Evolutionary conservation across 2,113 vertebrate species (phyloP).

Genomic region (Phyllostomus hastatus): DNA sequence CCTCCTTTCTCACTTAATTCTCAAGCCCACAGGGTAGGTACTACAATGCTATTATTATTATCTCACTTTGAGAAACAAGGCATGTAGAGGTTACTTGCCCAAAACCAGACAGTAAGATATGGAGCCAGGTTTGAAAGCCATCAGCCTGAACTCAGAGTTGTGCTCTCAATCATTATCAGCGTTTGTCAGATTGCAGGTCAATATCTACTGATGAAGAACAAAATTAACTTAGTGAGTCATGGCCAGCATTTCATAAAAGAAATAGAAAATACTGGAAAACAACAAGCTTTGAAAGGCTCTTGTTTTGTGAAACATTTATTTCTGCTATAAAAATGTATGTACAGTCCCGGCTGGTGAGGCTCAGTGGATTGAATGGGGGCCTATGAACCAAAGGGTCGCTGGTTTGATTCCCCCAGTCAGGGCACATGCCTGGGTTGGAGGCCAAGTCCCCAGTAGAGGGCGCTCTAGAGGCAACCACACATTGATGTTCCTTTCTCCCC

Average conservation of each 20-base stretch:
- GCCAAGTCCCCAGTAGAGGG: no score
- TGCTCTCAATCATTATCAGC: background rate
- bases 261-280: background rate
- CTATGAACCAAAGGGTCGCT: no score
- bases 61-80: background rate
- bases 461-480: no score
- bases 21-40: background rate
- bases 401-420: no score
- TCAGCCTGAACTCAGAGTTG: background rate
- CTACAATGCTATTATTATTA: background rate
- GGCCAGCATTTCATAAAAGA: background rate
- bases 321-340: background rate
- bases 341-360: no score
- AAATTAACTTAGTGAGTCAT: background rate
- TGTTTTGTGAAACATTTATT: background rate
- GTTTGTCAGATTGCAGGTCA: background rate
- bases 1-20: background rate
- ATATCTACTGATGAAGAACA: background rate
- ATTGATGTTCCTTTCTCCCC: no score
- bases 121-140: background rate
- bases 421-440: no score
- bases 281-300: background rate
- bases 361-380: no score
- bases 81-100: background rate
- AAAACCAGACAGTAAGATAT: background rate